Evolutionary conservation across 2,113 vertebrate species (phyloP), one percentile per base, ranked within the genome.

Genomic region (Dipodomys spectabilis): DNA sequence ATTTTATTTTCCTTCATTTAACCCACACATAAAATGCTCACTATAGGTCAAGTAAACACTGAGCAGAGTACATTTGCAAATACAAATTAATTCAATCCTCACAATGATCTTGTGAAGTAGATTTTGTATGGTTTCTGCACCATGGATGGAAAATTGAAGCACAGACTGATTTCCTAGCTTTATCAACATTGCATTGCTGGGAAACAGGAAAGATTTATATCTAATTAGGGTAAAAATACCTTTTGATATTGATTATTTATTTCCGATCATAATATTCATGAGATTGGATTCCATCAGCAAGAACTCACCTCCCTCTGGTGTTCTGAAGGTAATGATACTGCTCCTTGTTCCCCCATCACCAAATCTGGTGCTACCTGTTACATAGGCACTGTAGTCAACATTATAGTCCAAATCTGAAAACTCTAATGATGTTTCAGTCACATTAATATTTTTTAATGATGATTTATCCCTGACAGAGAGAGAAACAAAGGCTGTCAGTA

Each of bases 351-450:
- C 98, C 95, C 99, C 99, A 90, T 99, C 98, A 92, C 99, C 99
- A 93, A 99, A 98, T 96, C 97, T 98, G 87, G 99, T 99, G 98
- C 98, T 99, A 95, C 98, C 98, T 97, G 99, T 99, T 73, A 99
- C 98, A 20, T 98, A 99, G 75, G 98, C 98, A 77, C 96, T 99
- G 94, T 99, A 99, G 82, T 97, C 97, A 95, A 82, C 97, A 86
- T 99, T 98, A 89, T 99, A 98, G 95, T 99, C 99, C 94, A 99
- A 97, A 91, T 98, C 98, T 94, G 98, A 97, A 68, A 99, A 94
- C 87, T 99, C 96, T 97, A 96, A 75, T 97, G 39, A 99, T 69
- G 97, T 97, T 95, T 97, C 97, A 22, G 98, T 98, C 82, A 97
- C 96, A 96, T 99, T 98, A 86, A 97, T 30, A 93, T 97, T 98